Base-by-base conservation (phyloP, 2,888 invertebrate genomes). In the Hemistola chrysoprasaria region DNA sequence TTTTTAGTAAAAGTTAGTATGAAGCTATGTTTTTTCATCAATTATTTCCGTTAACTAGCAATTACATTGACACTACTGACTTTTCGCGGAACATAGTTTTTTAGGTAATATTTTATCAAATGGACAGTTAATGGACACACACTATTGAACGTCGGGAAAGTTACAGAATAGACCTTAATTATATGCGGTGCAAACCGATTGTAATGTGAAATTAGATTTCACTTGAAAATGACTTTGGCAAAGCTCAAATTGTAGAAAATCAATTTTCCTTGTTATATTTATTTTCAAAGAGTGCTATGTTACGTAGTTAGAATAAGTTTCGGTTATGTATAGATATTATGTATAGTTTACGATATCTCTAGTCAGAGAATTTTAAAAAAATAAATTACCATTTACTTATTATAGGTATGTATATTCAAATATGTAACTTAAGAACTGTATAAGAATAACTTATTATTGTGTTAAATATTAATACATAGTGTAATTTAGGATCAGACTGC, bases 281-380 rank as follows among this genome's bases (percentile, higher is more conserved):
- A 65, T 68, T 76, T 80, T 77, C 65, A 67, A 77, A 72, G 83
- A 82, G 84, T 85, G 84, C 83, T 86, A 82, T 80, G 81, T 83
- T 79, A 78, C 62, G 66, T 81, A 78, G 70, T 53, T 78, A 81
- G 75, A 71, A 62, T 75, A 72, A 46, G 34, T 38, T 71, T 71
- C 57, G 53, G 50, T 78, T 78, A 75, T 68, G n/a, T 56, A 78
- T 81, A 76, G 76, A 72, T 79, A 77, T 50, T 85, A 85, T 82
- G 61, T 9, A 27, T 83, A 83, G 76, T 65, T 71, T 75, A 71
- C 72, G 75, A 50, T 78, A 84, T 86, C 84, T 87, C 88, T 88
- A 88, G 88, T 88, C 88, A 88, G 87, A 82, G 88, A 88, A 71
- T 64, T 78, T 78, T 81, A 76, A 80, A 76, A 76, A 78, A 73